A percentile compares a stretch with the other conserved stretches of the same genome.
These are phyloP conservation scores for Lathronympha strigana DNA, from an alignment of 2,888 invertebrate genomes.

Conservation along the genomic window DNA sequence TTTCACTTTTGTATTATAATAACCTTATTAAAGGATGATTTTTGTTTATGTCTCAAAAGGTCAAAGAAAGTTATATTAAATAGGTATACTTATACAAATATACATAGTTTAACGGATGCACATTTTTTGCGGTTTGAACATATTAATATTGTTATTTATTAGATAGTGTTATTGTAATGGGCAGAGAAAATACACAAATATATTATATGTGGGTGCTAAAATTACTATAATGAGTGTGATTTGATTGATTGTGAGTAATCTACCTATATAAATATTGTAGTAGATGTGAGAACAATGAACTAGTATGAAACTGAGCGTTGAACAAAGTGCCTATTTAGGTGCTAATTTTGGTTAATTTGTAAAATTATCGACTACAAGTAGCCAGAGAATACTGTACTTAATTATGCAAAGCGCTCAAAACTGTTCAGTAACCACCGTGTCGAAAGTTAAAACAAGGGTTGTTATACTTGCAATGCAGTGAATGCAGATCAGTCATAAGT, in stretches of 20 bases:
- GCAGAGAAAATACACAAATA: too few species aligned
- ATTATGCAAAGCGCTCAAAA: background rate
- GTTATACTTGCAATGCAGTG: slow-evolving; percentile 55
- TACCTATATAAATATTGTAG: slow-evolving; percentile 2
- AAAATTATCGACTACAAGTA: slow-evolving; percentile 53
- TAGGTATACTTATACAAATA: background rate
- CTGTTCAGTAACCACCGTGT: background rate
- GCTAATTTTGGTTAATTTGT: slow-evolving; percentile 56
- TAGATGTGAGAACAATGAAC: slow-evolving; percentile 25
- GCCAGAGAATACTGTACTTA: slow-evolving; percentile 19
- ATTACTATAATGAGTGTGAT: too few species aligned
- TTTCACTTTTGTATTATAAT: slow-evolving; percentile 63
- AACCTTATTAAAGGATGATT: slow-evolving; percentile 44
- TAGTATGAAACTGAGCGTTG: slow-evolving; percentile 16
- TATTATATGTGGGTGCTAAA: too few species aligned
- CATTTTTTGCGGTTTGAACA: slow-evolving; percentile 10
- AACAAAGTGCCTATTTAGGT: slow-evolving; percentile 52
- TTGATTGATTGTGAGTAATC: too few species aligned
- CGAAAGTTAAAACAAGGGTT: slow-evolving; percentile 11
- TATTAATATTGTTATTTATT: slow-evolving; percentile 4
- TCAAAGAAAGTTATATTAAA: slow-evolving; percentile 54
- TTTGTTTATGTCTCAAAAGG: slow-evolving; percentile 56
- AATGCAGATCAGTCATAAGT: slow-evolving; percentile 61
- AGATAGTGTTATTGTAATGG: too few species aligned
- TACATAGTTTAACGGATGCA: background rate